Percentiles rank a stretch among this genome's conserved stretches.
Conservation (phyloP, 2,797 vertebrate species). For the Knipowitschia caucasica region DNA sequence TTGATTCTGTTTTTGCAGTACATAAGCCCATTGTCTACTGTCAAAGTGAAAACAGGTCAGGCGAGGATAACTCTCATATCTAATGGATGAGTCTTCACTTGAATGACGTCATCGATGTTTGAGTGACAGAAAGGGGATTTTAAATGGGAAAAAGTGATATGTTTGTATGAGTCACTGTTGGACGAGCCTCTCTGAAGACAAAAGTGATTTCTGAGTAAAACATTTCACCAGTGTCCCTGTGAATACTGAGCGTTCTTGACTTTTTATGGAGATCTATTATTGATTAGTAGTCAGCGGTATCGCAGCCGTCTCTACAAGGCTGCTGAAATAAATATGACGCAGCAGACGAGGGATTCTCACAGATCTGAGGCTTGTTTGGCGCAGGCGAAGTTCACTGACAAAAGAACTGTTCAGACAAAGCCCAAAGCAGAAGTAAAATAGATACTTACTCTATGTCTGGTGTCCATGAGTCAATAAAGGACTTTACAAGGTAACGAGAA, state of each 20-base stretch:
- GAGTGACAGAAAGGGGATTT: conserved; percentile 43
- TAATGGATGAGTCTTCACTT: conserved; percentile 31
- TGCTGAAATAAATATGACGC: conserved; percentile 66
- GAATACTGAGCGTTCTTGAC: conserved; percentile 7
- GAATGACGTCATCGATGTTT: conserved; percentile 46
- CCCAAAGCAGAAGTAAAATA: neutral
- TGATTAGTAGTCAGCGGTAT: conserved; percentile 55
- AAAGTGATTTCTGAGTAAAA: conserved; percentile 43
- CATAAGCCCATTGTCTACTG: neutral
- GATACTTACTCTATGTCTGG: too few species aligned
- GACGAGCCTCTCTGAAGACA: conserved; percentile 34
- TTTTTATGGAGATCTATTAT: conserved; percentile 59
- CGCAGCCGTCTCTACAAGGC: conserved; percentile 50
- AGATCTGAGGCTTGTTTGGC: conserved; percentile 43
- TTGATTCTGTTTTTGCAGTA: too few species aligned
- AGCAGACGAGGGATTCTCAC: conserved; percentile 46
- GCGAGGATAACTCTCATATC: conserved; percentile 31
- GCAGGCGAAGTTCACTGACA: conserved; percentile 25
- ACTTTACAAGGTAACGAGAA: too few species aligned
- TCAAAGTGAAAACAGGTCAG: conserved; percentile 11
- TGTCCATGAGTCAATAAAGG: too few species aligned
- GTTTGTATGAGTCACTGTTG: conserved; percentile 46
- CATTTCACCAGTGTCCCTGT: conserved; percentile 24
- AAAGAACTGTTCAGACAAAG: conserved; percentile 12
- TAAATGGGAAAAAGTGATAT: conserved; percentile 6